phyloP scores from a whole-genome alignment of 2,888 invertebrate species.

The Acanthosoma haemorrhoidale region DNA sequence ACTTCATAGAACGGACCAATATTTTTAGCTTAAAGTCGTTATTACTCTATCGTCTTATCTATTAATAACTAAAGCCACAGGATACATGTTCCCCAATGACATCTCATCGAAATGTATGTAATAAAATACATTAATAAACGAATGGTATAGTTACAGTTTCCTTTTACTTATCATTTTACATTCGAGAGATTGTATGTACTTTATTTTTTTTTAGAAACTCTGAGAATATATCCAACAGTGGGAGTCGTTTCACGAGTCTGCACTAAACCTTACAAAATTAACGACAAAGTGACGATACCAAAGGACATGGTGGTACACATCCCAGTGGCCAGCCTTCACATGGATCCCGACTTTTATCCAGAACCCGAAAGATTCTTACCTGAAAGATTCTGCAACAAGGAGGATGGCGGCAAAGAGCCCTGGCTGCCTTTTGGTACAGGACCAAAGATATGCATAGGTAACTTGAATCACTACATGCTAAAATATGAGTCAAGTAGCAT shows the following conservation, averaged over 20 bases:
- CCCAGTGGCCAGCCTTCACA: neutral
- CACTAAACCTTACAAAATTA: conserved; percentile 19
- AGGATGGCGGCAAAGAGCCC: neutral
- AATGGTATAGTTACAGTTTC: too few relatives aligned
- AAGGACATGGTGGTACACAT: neutral
- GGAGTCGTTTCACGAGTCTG: neutral
- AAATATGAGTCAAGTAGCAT: too few relatives aligned
- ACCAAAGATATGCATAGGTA: conserved; percentile 12
- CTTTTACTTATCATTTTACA: too few relatives aligned
- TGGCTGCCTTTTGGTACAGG: conserved; percentile 19
- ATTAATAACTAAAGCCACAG: too few relatives aligned
- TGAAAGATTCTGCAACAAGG: neutral
- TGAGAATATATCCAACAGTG: neutral
- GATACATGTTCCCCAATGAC: too few relatives aligned
- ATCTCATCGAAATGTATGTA: too few relatives aligned
- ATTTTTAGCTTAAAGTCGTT: too few relatives aligned
- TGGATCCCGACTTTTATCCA: neutral
- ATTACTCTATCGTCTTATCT: too few relatives aligned
- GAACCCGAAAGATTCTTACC: conserved; percentile 13
- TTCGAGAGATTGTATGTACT: too few relatives aligned
- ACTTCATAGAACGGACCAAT: too few relatives aligned
- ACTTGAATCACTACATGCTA: too few relatives aligned
- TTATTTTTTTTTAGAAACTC: neutral
- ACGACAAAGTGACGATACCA: neutral
- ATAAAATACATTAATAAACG: too few relatives aligned